Base-by-base conservation (phyloP, 30 jellyfish, hydroid and myxozoan species). In the Euphysa ruthae region DNA sequence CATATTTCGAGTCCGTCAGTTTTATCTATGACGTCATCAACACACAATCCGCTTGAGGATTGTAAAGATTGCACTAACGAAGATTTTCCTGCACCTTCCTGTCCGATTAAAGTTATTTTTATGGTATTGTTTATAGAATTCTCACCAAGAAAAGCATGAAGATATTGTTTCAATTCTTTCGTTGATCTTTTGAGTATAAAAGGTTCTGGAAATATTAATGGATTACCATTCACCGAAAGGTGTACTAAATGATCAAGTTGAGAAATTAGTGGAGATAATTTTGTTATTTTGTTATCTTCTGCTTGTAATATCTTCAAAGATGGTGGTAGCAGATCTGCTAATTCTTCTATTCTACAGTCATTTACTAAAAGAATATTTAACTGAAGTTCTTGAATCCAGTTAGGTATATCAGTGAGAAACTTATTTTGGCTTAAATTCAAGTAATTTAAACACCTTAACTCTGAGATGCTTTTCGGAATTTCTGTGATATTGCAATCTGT, bases 1-100 rank as follows among this genome's bases (percentile, higher is more conserved):
- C 54, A 42, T 1, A 68, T 68, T 14, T 68, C 80, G 12, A 68
- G 54, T 20, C 80, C 80, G 54, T 68, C 75, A 7, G 80, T 68
- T 27, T 68, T 68, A 8, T 10, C 19, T 10, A 52, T 52, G n/a
- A 14, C 7, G 27, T 16, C 1, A 3, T 25, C 16, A 8, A 43
- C 80, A 27, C 80, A 68, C 16, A 68, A 7, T 15, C 80, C 80
- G 50, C 18, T 43, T 19, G 32, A 14, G 10, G 80, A 68, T 23
- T 43, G 44, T 29, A 68, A 19, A 26, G 75, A 50, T 22, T 33
- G 55, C 7, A 27, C 54, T n/a, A 68, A 2, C 19, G 80, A 29
- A 19, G 80, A 19, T 43, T 68, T 68, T n/a, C 80, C 80, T 0
- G 55, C 80, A n/a, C 55, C 28, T 27, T 68, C 80, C 49, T 68